These are phyloP conservation scores for Pyrgilauda ruficollis DNA, from an alignment of 2,113 vertebrate species.

Conservation along the genomic window DNA sequence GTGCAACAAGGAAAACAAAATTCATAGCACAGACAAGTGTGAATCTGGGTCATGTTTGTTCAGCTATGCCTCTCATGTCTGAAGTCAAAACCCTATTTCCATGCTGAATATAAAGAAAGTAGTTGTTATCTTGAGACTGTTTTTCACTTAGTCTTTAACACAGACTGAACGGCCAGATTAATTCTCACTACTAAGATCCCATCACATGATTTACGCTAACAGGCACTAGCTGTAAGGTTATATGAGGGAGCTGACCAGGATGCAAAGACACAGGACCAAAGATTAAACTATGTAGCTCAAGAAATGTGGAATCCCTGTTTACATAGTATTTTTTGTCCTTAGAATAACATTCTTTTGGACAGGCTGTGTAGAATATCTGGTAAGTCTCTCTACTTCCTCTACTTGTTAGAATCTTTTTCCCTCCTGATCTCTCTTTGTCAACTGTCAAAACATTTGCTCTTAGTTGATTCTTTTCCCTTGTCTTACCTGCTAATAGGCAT, in stretches of 20 bases:
- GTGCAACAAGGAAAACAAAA: conserved; percentile 8
- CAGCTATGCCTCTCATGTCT: conserved; percentile 20
- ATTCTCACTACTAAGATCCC: not conserved
- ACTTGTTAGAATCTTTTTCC: not conserved
- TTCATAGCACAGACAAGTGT: not conserved
- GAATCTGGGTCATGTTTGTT: conserved; percentile 36
- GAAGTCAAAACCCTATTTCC: not conserved
- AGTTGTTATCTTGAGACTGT: not conserved
- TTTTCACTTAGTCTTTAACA: not conserved
- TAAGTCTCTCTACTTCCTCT: not conserved
- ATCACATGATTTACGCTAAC: not conserved
- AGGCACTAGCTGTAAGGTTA: not conserved
- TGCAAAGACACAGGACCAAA: not conserved
- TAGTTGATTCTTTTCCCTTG: not conserved
- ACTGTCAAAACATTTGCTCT: not conserved
- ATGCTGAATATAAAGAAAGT: not conserved
- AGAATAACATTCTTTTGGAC: not conserved
- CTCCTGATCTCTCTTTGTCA: not conserved
- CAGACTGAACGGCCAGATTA: not conserved
- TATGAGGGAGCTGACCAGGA: not conserved
- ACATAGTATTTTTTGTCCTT: not conserved
- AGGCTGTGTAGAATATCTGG: not conserved
- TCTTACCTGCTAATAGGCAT: not conserved
- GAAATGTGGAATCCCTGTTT: not conserved
- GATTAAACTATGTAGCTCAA: rapidly evolving